These are phyloP conservation scores for Aphelenchoides fujianensis DNA, from an alignment of 1,140 invertebrate genomes.

Conservation along the genomic window DNA sequence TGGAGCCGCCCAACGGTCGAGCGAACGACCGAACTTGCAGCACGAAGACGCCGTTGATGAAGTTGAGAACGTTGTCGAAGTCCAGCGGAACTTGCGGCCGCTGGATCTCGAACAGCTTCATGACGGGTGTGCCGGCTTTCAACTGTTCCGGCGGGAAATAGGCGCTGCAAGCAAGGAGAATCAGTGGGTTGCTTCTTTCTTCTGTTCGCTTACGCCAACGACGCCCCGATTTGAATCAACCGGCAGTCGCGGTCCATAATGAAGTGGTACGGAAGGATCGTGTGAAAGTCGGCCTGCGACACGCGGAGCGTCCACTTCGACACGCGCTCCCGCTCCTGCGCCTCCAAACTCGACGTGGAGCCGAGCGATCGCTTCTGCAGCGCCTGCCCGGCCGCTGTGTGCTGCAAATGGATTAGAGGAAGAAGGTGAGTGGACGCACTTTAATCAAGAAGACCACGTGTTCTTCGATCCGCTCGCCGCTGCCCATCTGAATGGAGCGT, in stretches of 20 bases:
- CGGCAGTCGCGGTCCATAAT: constrained; percentile 62
- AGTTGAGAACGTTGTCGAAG: constrained; percentile 28
- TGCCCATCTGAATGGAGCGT: constrained; percentile 49
- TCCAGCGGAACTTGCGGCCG: constrained; percentile 29
- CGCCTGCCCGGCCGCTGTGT: background rate
- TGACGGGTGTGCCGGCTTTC: constrained; percentile 5
- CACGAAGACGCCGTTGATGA: constrained; percentile 31
- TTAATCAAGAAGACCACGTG: constrained; percentile 50
- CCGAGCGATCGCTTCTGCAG: background rate
- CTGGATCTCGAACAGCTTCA: constrained; percentile 23
- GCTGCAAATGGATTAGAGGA: background rate
- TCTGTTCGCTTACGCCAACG: background rate
- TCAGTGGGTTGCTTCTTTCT: no score
- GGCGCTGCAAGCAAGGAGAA: background rate
- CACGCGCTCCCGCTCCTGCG: constrained; percentile 1
- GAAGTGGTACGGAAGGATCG: constrained; percentile 61
- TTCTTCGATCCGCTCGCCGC: constrained; percentile 42
- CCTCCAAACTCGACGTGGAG: constrained; percentile 2
- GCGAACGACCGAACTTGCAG: constrained; percentile 23
- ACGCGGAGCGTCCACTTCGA: constrained; percentile 32
- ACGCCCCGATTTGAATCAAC: constrained; percentile 55
- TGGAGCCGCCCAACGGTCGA: background rate
- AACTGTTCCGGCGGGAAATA: constrained; percentile 13
- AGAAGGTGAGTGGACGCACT: constrained; percentile 22
- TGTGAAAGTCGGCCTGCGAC: constrained; percentile 21